phyloP scores from a whole-genome alignment of 2,113 vertebrate genomes.

The Cheilinus undulatus region DNA sequence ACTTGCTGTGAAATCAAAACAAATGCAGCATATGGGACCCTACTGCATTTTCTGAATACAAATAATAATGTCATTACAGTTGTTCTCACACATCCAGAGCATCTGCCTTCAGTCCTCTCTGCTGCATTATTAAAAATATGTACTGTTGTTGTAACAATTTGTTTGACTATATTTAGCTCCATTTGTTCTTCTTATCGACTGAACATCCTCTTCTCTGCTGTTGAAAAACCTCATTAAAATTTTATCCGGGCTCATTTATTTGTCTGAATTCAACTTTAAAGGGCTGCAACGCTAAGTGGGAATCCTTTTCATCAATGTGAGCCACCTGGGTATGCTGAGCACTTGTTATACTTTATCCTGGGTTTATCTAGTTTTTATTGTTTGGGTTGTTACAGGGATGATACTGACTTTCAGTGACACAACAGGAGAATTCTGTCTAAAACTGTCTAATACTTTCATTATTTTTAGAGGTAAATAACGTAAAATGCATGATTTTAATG shows the following conservation, averaged over 20 bases:
- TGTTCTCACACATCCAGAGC: too few relatives aligned
- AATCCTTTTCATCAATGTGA: slow-evolving; percentile 5
- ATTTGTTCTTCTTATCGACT: slow-evolving; percentile 33
- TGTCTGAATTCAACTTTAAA: slow-evolving; percentile 37
- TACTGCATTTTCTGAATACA: not conserved
- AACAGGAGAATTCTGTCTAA: not conserved
- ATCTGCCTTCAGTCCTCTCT: not conserved
- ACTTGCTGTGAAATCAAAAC: too few relatives aligned
- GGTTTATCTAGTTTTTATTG: not conserved
- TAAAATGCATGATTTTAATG: slow-evolving; percentile 6
- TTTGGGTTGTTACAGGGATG: slow-evolving; percentile 5
- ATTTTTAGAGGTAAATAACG: slow-evolving; percentile 5
- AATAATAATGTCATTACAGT: not conserved
- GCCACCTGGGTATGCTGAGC: slow-evolving; percentile 28
- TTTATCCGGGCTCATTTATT: slow-evolving; percentile 46
- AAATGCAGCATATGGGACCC: not conserved
- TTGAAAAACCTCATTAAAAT: slow-evolving; percentile 56
- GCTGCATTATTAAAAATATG: slow-evolving; percentile 17
- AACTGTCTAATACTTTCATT: not conserved
- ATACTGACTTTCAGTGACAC: too few relatives aligned
- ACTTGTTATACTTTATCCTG: slow-evolving; percentile 1
- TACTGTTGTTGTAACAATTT: not conserved
- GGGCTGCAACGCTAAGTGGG: slow-evolving; percentile 12
- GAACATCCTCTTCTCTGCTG: slow-evolving; percentile 3
- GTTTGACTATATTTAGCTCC: slow-evolving; percentile 11